phyloP scores from a whole-genome alignment of 2,888 invertebrate species.

The Scotopteryx bipunctaria region DNA sequence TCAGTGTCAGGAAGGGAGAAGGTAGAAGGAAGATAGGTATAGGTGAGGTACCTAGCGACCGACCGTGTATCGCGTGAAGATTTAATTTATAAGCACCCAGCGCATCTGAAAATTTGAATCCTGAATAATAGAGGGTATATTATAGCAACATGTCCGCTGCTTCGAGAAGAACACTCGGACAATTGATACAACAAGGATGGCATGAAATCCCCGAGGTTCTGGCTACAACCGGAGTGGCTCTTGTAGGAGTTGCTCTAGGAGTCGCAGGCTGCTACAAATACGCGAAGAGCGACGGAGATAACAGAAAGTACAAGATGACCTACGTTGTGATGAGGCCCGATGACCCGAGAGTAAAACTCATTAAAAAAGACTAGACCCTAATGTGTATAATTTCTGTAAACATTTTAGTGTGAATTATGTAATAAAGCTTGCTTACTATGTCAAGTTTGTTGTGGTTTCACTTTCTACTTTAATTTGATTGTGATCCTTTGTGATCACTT shows the following conservation, averaged over 20 bases:
- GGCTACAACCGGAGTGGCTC: slow-evolving; percentile 82
- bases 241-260: slow-evolving; percentile 82
- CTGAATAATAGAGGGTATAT: background rate
- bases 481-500: too few relatives aligned
- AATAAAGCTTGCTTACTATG: slow-evolving; percentile 62
- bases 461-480: too few relatives aligned
- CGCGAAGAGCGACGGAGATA: slow-evolving; percentile 84
- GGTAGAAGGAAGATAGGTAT: too few relatives aligned
- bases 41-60: too few relatives aligned
- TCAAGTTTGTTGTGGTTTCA: slow-evolving; percentile 30
- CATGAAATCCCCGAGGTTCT: slow-evolving; percentile 89
- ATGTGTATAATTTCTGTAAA: slow-evolving; percentile 8
- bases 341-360: slow-evolving; percentile 84
- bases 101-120: too few relatives aligned
- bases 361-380: slow-evolving; percentile 76
- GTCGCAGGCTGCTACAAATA: slow-evolving; percentile 76
- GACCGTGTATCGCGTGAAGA: too few relatives aligned
- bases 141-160: slow-evolving; percentile 56
- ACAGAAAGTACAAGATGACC: slow-evolving; percentile 85
- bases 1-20: too few relatives aligned
- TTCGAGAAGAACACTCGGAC: slow-evolving; percentile 62
- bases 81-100: too few relatives aligned
- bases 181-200: slow-evolving; percentile 78
- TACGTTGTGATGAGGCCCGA: slow-evolving; percentile 87
- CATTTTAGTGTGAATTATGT: slow-evolving; percentile 64